Base-by-base conservation (phyloP, 2,888 invertebrate species). In the Scaptomyza tumidula region DNA sequence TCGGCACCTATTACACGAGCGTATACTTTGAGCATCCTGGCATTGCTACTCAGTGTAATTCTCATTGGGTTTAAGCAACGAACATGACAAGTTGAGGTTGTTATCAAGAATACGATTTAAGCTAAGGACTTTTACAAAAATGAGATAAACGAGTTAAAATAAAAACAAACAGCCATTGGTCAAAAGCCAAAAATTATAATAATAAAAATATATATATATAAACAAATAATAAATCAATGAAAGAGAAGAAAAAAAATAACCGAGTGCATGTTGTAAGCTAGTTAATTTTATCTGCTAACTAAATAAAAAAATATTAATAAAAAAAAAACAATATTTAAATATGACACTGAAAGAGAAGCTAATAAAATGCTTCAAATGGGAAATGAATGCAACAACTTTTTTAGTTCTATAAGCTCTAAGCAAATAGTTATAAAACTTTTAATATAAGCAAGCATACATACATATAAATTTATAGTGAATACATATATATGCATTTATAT, bases 1-100 rank as follows among this genome's bases (percentile, higher is more conserved):
- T 89, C 92, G 70, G 91, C 92, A 62, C 85, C 91, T 46, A 86
- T 86, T 60, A 88, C 89, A 46, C 88, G 86, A 67, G 90, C 90
- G 19, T 91, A 90, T 67, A 86, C 90, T 31, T 76, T 90, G 56
- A 82, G 88, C 72, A 80, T 90, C 53, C 68, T 91, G 72, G 88
- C 81, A 24, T 75, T 90, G 77, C 68, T 91, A 13, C 75, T 89
- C 60, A 85, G 91, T 64, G 80, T 90, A 55, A 75, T 88, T 43
- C 72, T 90, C 58, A 84, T 89, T 49, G 82, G 88, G 54, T 85
- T 78, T 16, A 86, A 80, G 44, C 90, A 86, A 71, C 77, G 71
- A 48, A 90, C 91, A 91, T 91, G 91, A 91, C 91, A 90, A 81
- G 90, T 79, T 78, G 72, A 79, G 63, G 67, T 60, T 39, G 54